Evolutionary conservation across 2,888 invertebrate species (phyloP).

Genomic region (Chymomyza amoena): DNA sequence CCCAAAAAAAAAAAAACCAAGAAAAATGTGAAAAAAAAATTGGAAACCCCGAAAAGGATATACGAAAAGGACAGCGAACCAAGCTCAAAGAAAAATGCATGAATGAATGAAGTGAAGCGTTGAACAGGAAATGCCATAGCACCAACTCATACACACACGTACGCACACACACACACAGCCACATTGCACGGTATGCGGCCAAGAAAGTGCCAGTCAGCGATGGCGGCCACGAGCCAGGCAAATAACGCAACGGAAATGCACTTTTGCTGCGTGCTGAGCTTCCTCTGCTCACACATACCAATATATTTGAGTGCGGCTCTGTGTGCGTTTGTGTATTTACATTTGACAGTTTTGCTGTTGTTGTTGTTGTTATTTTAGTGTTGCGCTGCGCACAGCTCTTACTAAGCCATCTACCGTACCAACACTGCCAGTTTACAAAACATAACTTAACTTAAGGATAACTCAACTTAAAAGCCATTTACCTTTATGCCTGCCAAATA

Average conservation of each 20-base stretch:
- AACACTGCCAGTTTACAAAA: neutral
- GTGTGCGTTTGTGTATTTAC: neutral
- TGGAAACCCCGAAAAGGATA: neutral
- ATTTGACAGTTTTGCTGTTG: neutral
- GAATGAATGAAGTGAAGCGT: constrained; percentile 5
- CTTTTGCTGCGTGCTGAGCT: constrained; percentile 8
- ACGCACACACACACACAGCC: neutral
- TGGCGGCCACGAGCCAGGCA: constrained; percentile 2
- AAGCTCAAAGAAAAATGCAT: constrained; percentile 11
- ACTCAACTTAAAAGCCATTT: neutral
- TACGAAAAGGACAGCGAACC: neutral
- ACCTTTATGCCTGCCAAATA: neutral
- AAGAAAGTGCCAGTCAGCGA: neutral
- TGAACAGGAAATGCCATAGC: neutral
- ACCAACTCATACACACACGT: neutral
- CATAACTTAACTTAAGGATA: neutral
- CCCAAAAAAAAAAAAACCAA: constrained; percentile 1
- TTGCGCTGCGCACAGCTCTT: neutral
- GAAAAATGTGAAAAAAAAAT: neutral
- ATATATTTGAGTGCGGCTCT: neutral
- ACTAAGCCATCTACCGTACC: neutral
- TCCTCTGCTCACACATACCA: neutral
- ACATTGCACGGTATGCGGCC: neutral
- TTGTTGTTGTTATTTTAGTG: neutral
- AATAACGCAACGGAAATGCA: constrained; percentile 20